Percentiles rank a stretch among this genome's conserved stretches.
These are phyloP conservation scores for Pyralis farinalis DNA, from an alignment of 2,888 invertebrate genomes.

Conservation along the genomic window DNA sequence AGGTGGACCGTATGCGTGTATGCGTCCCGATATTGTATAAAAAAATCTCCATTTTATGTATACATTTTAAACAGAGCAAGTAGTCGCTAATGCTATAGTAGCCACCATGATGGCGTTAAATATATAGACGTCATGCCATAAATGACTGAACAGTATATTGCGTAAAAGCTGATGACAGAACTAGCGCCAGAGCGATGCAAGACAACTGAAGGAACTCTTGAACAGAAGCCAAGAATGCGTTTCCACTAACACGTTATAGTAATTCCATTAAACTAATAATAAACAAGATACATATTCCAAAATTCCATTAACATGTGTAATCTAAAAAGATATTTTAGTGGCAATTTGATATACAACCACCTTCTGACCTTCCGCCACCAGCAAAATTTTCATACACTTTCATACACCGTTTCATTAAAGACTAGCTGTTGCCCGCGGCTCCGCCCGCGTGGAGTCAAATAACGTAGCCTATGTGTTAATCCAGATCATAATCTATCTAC, in stretches of 20 bases:
- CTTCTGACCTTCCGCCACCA: too few species aligned
- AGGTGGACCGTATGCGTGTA: too few species aligned
- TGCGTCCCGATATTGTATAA: too few species aligned
- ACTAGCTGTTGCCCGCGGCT: not conserved
- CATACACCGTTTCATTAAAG: too few species aligned
- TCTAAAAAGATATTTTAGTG: not conserved
- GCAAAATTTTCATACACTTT: too few species aligned
- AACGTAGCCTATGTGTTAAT: too few species aligned
- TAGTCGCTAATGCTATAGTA: too few species aligned
- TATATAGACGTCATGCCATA: slow-evolving; percentile 14
- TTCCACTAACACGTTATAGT: slow-evolving; percentile 7
- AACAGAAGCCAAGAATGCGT: slow-evolving; percentile 12
- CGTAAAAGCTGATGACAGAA: slow-evolving; percentile 24
- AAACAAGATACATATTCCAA: not conserved
- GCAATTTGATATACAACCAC: too few species aligned
- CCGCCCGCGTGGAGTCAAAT: too few species aligned
- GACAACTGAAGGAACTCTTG: slow-evolving; percentile 12
- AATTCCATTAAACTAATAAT: slow-evolving; percentile 5
- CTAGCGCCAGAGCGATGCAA: slow-evolving; percentile 22
- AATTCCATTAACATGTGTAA: not conserved
- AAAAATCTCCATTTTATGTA: too few species aligned
- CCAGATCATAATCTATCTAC: too few species aligned
- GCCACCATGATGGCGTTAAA: not conserved
- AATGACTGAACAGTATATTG: slow-evolving; percentile 17
- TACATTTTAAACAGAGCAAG: too few species aligned